A percentile compares a stretch with the other conserved stretches of the same genome.
phyloP scores from a whole-genome alignment of 2,797 vertebrate species.

The Crenuchus spilurus region DNA sequence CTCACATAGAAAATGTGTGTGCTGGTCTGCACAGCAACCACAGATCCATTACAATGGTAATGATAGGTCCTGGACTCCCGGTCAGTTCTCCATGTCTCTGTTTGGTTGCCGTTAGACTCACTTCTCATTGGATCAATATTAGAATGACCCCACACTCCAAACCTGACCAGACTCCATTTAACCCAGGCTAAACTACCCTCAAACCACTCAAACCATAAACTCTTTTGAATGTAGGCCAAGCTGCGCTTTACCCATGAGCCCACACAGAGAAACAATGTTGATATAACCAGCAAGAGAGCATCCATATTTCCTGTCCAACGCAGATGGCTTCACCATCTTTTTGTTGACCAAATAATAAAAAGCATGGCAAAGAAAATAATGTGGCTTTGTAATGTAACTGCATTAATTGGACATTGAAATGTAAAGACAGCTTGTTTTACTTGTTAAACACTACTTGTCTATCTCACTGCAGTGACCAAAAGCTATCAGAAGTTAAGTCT shows the following conservation, averaged over 20 bases:
- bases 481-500: neutral
- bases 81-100: slow-evolving; percentile 67
- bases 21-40: slow-evolving; percentile 74
- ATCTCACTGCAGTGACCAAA: neutral
- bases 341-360: neutral
- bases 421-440: neutral
- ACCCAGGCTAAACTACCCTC: slow-evolving; percentile 53
- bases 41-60: slow-evolving; percentile 53
- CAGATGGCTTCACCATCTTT: neutral
- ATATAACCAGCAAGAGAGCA: slow-evolving; percentile 45
- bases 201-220: slow-evolving; percentile 59
- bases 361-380: neutral
- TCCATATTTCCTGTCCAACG: slow-evolving; percentile 56
- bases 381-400: neutral
- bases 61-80: slow-evolving; percentile 64
- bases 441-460: neutral
- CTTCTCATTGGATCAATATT: slow-evolving; percentile 25
- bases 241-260: slow-evolving; percentile 45
- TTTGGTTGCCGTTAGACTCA: slow-evolving; percentile 12
- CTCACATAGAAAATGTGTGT: slow-evolving; percentile 76
- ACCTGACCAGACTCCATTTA: slow-evolving; percentile 39
- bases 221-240: slow-evolving; percentile 18
- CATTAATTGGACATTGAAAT: too few species aligned
- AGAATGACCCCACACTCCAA: neutral
- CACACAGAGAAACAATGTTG: slow-evolving; percentile 57